These are phyloP conservation scores for Coilia nasus DNA, from an alignment of 2,797 vertebrate species.

Conservation along the genomic window DNA sequence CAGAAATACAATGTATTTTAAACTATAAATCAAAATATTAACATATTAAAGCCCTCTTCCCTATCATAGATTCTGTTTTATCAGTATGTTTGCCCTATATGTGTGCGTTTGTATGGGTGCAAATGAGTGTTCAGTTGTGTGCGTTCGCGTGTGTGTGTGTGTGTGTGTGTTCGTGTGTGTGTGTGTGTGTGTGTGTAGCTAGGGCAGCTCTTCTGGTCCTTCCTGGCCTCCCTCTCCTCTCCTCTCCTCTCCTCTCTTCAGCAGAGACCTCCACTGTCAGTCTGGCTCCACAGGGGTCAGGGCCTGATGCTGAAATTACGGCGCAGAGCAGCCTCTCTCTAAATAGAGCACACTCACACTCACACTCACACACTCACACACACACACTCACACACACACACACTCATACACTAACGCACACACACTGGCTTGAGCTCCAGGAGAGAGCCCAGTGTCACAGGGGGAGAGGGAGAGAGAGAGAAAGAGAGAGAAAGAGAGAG, in stretches of 20 bases:
- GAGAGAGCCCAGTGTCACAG: neutral
- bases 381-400: too few species aligned
- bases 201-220: neutral
- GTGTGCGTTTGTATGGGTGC: neutral
- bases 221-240: neutral
- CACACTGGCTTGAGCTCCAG: neutral
- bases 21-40: too few species aligned
- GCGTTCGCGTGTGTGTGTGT: conserved; percentile 12
- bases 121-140: neutral
- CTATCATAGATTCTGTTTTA: too few species aligned
- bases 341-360: neutral
- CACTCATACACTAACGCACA: neutral
- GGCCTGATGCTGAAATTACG: neutral
- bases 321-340: neutral
- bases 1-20: too few species aligned
- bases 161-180: conserved; percentile 18
- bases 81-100: neutral
- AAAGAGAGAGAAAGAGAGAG: neutral
- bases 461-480: neutral
- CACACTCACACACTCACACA: too few species aligned
- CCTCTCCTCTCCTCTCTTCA: conserved; percentile 41
- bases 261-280: neutral
- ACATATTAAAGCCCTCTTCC: too few species aligned
- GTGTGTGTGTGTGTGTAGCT: neutral
- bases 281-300: neutral